Conservation (phyloP, 2,113 vertebrate species). For the Petrocephalus microphthalmus region DNA sequence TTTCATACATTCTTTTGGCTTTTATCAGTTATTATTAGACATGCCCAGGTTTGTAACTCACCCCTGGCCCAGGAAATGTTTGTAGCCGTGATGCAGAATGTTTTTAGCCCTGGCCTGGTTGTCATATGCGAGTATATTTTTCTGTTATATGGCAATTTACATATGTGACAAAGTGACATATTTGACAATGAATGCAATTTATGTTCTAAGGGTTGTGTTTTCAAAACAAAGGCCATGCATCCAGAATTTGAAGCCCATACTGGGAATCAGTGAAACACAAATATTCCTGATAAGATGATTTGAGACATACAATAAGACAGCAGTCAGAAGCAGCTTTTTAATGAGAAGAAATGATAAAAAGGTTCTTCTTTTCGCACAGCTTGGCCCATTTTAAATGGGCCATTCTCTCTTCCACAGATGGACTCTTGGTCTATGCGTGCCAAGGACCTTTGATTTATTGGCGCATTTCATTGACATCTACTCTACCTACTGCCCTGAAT, state of each 20-base stretch:
- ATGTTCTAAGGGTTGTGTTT: not conserved
- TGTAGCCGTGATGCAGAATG: not conserved
- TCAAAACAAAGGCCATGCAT: not conserved
- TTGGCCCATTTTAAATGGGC: not conserved
- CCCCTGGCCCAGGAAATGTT: not conserved
- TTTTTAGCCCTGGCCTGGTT: not conserved
- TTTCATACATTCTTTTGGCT: not conserved
- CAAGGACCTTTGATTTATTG: not conserved
- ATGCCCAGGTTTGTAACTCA: not conserved
- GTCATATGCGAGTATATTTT: not conserved
- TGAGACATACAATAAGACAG: not conserved
- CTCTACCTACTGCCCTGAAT: not conserved
- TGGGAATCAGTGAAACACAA: not conserved
- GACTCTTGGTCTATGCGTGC: not conserved
- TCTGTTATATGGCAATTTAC: not conserved
- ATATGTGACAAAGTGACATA: not conserved
- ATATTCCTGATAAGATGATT: not conserved
- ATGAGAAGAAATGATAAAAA: not conserved
- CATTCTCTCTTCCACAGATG: not conserved
- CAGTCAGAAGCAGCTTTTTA: not conserved
- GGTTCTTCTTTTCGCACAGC: not conserved
- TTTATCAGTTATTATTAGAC: conserved; percentile 8
- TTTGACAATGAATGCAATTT: not conserved
- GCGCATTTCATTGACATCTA: not conserved
- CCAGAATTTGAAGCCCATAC: not conserved